Evolutionary conservation across 2,888 invertebrate genomes (phyloP).

Genomic region (Diloba caeruleocephala): DNA sequence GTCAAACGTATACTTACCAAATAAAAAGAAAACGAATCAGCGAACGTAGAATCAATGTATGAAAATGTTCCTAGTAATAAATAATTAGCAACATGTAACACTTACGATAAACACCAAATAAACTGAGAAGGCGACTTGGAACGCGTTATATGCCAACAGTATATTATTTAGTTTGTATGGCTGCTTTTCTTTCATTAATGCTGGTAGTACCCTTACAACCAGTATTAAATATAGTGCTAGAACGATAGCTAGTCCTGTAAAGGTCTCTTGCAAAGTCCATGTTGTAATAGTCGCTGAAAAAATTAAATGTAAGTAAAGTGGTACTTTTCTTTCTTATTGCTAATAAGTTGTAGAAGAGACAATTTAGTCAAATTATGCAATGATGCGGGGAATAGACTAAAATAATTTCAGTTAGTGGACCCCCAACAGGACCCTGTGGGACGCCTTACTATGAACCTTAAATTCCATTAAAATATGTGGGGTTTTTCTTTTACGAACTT

Average conservation of each 20-base stretch:
- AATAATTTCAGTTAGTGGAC: too few relatives aligned
- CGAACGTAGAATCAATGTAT: neutral
- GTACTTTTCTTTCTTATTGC: neutral
- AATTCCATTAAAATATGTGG: too few relatives aligned
- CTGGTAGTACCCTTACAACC: slow-evolving; percentile 91
- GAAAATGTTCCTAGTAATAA: slow-evolving; percentile 7
- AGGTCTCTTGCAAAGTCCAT: slow-evolving; percentile 73
- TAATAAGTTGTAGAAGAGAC: too few relatives aligned
- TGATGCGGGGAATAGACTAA: too few relatives aligned
- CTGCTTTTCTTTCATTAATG: slow-evolving; percentile 90
- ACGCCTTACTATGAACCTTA: too few relatives aligned
- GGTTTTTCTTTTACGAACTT: too few relatives aligned
- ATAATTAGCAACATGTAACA: slow-evolving; percentile 42
- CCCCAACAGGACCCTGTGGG: neutral
- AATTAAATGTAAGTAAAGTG: slow-evolving; percentile 11
- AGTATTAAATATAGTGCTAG: slow-evolving; percentile 91
- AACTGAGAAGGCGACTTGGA: slow-evolving; percentile 91
- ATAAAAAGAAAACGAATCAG: too few relatives aligned
- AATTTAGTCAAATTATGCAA: neutral
- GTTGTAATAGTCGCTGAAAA: slow-evolving; percentile 62
- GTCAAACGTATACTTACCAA: too few relatives aligned
- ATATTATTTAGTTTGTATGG: slow-evolving; percentile 90
- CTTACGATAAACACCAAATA: slow-evolving; percentile 90
- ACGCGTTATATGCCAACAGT: slow-evolving; percentile 91
- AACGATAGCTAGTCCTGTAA: slow-evolving; percentile 60